Conservation (phyloP, 2,113 vertebrate genomes). For the Cyphomyrus plagiostoma region DNA sequence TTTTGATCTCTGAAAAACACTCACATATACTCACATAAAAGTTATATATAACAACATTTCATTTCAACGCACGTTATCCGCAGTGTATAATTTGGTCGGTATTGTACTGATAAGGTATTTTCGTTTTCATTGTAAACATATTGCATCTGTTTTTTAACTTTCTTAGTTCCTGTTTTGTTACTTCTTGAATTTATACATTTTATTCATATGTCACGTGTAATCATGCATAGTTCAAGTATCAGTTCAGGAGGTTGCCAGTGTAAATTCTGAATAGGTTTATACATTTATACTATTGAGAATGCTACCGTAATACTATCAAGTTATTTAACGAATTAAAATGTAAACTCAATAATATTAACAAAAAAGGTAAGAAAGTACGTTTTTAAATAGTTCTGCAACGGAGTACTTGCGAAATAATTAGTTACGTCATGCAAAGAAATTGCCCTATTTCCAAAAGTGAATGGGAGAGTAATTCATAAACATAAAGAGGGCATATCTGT, state of each 20-base stretch:
- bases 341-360: not conserved
- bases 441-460: not conserved
- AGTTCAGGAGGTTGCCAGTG: not conserved
- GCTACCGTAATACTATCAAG: not conserved
- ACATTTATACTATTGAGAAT: not conserved
- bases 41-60: not conserved
- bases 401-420: not conserved
- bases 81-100: not conserved
- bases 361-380: not conserved
- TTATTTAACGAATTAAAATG: not conserved
- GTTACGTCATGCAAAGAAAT: not conserved
- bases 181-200: not conserved
- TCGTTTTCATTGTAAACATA: not conserved
- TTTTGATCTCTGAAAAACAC: not conserved
- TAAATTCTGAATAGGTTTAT: not conserved
- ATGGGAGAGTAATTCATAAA: not conserved
- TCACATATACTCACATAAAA: not conserved
- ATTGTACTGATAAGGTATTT: not conserved
- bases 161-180: not conserved
- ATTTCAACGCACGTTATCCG: not conserved
- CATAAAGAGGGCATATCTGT: not conserved
- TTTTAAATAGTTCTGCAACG: not conserved
- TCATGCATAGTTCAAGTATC: not conserved
- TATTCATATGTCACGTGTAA: not conserved
- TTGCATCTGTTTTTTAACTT: not conserved